Evolutionary conservation across 2,113 vertebrate species (phyloP).

Genomic region (Peromyscus californicus): DNA sequence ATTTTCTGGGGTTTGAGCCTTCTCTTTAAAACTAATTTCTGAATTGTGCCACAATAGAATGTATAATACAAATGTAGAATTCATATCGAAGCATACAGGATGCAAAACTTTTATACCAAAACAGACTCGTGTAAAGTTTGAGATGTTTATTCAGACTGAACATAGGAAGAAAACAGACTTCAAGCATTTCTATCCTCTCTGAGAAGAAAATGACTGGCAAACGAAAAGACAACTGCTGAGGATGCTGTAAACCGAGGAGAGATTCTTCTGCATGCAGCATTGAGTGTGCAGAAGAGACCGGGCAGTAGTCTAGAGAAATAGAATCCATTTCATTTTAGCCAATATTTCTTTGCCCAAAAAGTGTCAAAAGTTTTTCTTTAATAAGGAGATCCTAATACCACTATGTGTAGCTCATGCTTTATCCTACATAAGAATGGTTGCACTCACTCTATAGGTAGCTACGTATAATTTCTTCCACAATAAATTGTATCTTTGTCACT

Average conservation of each 20-base stretch:
- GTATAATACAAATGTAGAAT: background rate
- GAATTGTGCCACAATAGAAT: background rate
- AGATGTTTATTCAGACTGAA: background rate
- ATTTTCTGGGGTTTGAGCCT: background rate
- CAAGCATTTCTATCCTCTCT: background rate
- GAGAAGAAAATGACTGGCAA: background rate
- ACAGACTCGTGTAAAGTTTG: background rate
- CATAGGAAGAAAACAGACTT: background rate
- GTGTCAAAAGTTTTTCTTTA: background rate
- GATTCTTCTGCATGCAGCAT: background rate
- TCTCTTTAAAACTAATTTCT: background rate
- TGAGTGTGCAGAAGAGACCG: background rate
- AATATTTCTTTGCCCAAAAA: background rate
- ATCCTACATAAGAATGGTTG: background rate
- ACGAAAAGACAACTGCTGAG: background rate
- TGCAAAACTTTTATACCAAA: background rate
- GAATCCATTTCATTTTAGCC: background rate
- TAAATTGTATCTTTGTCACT: background rate
- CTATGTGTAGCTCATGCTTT: background rate
- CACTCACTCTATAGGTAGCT: background rate
- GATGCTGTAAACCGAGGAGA: background rate
- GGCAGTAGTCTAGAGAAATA: background rate
- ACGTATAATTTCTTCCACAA: background rate
- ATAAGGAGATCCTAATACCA: background rate
- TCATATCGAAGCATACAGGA: background rate